Percentiles rank a stretch among this genome's conserved stretches.
Conservation (phyloP, 2,888 invertebrate species). For the Pterostichus niger region DNA sequence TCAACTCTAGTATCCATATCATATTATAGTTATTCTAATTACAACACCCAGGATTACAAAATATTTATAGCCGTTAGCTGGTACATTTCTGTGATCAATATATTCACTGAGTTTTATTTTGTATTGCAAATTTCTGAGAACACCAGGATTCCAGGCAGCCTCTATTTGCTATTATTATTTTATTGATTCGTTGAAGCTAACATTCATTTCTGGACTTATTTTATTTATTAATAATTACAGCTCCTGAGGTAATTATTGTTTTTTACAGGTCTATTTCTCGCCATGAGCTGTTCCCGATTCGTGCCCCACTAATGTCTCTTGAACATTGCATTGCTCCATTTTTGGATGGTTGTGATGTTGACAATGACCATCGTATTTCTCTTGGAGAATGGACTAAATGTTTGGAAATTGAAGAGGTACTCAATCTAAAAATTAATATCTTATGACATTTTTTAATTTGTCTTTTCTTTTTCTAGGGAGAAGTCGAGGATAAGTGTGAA, state of each 20-base stretch:
- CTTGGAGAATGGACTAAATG: conserved; percentile 96
- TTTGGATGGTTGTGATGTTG: conserved; percentile 92
- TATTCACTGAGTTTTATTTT: conserved; percentile 1
- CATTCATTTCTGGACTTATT: background rate
- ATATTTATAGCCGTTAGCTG: background rate
- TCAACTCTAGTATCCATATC: too few relatives aligned
- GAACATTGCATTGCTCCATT: conserved; percentile 99
- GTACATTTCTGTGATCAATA: background rate
- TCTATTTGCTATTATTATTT: background rate
- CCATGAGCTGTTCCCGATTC: conserved; percentile 97
- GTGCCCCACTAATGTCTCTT: conserved; percentile 95
- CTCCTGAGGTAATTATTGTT: background rate
- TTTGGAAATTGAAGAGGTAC: conserved; percentile 90
- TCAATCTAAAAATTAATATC: conserved; percentile 23
- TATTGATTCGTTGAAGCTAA: conserved; percentile 10
- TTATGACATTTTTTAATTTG: conserved; percentile 41
- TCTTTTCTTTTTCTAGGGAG: conserved; percentile 80
- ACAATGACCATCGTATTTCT: conserved; percentile 94
- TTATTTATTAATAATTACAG: background rate
- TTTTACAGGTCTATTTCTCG: conserved; percentile 87
- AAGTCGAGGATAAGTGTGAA: conserved; percentile 90
- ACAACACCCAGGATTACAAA: background rate
- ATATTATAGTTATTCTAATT: too few relatives aligned
- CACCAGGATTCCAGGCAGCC: conserved; percentile 6
- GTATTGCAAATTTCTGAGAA: conserved; percentile 19